phyloP scores from a whole-genome alignment of 2,888 invertebrate genomes.

The Cryptocephalus primarius region DNA sequence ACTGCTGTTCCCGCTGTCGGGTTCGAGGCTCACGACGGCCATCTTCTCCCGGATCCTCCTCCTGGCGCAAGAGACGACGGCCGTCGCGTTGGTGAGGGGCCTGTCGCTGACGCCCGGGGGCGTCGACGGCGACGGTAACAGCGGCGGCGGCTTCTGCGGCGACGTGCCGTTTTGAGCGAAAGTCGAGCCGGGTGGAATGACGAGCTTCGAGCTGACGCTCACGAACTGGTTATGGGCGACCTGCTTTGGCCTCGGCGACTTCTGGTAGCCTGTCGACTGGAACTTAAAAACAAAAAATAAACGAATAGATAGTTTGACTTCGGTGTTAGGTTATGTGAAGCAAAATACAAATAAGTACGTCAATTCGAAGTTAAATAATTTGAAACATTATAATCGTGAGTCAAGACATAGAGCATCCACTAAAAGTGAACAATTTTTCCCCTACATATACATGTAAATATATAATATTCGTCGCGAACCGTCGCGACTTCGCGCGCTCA shows the following conservation, averaged over 20 bases:
- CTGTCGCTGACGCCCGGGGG: too few relatives aligned
- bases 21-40: slow-evolving; percentile 21
- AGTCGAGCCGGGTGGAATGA: slow-evolving; percentile 13
- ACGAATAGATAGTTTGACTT: too few relatives aligned
- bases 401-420: too few relatives aligned
- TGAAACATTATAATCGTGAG: too few relatives aligned
- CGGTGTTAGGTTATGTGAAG: too few relatives aligned
- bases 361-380: too few relatives aligned
- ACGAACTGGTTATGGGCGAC: slow-evolving; percentile 30
- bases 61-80: slow-evolving; percentile 11
- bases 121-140: not conserved
- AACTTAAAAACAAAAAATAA: too few relatives aligned
- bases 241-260: slow-evolving; percentile 20
- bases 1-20: slow-evolving; percentile 25
- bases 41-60: slow-evolving; percentile 21
- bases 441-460: too few relatives aligned
- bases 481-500: too few relatives aligned
- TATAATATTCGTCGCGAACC: too few relatives aligned
- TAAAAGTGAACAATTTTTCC: too few relatives aligned
- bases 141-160: not conserved
- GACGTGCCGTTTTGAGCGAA: slow-evolving; percentile 2
- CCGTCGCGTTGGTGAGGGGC: not conserved
- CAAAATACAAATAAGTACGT: too few relatives aligned
- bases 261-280: slow-evolving; percentile 13
- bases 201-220: slow-evolving; percentile 15